These are phyloP conservation scores for Zoanthus gigantus DNA, from an alignment of 92 coral and sea anemone genomes.

Conservation along the genomic window DNA sequence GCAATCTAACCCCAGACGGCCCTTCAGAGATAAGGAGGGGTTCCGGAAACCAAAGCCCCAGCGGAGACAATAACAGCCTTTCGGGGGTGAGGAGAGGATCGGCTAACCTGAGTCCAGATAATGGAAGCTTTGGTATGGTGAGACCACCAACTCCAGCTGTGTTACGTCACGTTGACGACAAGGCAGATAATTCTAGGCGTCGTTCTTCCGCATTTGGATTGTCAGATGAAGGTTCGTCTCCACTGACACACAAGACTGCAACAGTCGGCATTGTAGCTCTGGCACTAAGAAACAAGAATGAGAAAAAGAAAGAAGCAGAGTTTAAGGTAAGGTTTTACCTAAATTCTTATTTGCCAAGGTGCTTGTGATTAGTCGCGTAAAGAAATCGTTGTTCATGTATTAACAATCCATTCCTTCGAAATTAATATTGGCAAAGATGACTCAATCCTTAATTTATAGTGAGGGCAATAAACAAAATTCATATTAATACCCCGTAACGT, in stretches of 20 bases:
- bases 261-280: constrained; percentile 89
- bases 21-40: background rate
- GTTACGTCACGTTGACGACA: constrained; percentile 41
- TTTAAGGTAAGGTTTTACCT: constrained; percentile 66
- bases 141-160: constrained; percentile 45
- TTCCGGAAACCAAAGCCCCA: constrained; percentile 15
- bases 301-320: constrained; percentile 82
- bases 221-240: constrained; percentile 73
- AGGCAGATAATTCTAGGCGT: constrained; percentile 56
- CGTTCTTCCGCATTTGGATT: constrained; percentile 71
- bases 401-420: too few species aligned
- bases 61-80: constrained; percentile 3
- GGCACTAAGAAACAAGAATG: constrained; percentile 89
- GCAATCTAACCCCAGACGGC: background rate
- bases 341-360: background rate
- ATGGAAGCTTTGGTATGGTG: constrained; percentile 23
- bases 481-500: too few species aligned
- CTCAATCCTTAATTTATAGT: too few species aligned
- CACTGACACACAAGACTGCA: constrained; percentile 91
- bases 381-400: too few species aligned
- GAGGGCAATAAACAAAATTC: too few species aligned
- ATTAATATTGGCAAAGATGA: too few species aligned
- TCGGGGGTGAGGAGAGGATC: constrained; percentile 14
- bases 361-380: too few species aligned
- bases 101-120: constrained; percentile 37